A percentile compares a stretch with the other conserved stretches of the same genome.
Conservation (phyloP, 2,888 invertebrate genomes). For the Thysanoteuthis rhombus region DNA sequence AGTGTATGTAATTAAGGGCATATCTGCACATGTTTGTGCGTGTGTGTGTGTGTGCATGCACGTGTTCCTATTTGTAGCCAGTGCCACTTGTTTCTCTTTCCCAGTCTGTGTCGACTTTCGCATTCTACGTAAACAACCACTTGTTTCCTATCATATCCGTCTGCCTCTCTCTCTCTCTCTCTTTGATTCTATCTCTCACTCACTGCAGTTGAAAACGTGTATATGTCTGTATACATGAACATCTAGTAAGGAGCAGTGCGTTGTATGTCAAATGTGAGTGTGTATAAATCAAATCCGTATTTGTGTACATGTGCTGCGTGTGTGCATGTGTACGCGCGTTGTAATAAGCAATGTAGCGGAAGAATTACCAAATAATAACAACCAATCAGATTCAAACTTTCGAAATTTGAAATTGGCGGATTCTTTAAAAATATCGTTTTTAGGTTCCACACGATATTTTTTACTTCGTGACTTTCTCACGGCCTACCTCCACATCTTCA, state of each 20-base stretch:
- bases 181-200: background rate
- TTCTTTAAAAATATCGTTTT: constrained; percentile 1
- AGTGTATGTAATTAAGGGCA: background rate
- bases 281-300: too few species aligned
- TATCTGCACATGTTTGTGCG: background rate
- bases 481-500: background rate
- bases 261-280: too few species aligned
- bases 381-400: background rate
- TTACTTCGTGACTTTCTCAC: background rate
- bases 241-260: too few species aligned
- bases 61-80: background rate
- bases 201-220: background rate
- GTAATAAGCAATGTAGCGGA: background rate
- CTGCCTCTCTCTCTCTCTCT: background rate
- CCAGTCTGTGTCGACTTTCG: background rate
- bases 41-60: background rate
- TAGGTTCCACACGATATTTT: background rate
- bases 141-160: too few species aligned
- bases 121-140: background rate
- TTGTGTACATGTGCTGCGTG: background rate
- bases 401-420: constrained; percentile 12
- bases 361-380: background rate
- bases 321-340: background rate
- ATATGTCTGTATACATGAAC: background rate
- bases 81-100: background rate